These are phyloP conservation scores for Trichopoda pennipes DNA, from an alignment of 2,888 invertebrate species.

Conservation along the genomic window DNA sequence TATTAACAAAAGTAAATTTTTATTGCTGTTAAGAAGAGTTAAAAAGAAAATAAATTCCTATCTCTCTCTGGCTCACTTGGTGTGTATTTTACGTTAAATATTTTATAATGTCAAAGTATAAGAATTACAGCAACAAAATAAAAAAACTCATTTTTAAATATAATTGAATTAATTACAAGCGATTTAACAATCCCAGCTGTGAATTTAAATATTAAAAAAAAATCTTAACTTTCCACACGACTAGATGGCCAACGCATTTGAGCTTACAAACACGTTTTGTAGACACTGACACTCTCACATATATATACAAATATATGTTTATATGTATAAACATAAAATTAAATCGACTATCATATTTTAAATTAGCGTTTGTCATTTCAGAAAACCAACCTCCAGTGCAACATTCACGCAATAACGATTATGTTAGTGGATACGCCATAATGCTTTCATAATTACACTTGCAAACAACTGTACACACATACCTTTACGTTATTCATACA, in stretches of 20 bases:
- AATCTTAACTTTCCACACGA: conserved; percentile 44
- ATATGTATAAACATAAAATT: conserved; percentile 35
- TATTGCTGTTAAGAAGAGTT: no score
- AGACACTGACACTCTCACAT: not conserved
- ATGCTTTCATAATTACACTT: conserved; percentile 79
- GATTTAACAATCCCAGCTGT: conserved; percentile 42
- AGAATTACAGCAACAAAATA: not conserved
- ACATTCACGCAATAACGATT: conserved; percentile 64
- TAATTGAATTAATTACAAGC: conserved; percentile 1
- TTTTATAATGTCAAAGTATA: not conserved
- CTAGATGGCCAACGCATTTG: conserved; percentile 29
- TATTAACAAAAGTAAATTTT: no score
- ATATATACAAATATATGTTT: no score
- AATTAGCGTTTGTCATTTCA: conserved; percentile 65
- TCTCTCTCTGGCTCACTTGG: no score
- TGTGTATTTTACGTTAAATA: not conserved
- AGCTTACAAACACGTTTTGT: not conserved
- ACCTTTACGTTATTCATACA: conserved; percentile 41
- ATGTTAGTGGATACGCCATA: conserved; percentile 75
- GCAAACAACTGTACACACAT: conserved; percentile 62
- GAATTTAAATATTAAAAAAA: not conserved
- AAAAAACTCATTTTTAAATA: not conserved
- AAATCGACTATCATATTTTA: conserved; percentile 62
- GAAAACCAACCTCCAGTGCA: conserved; percentile 56
- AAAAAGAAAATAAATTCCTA: no score